A percentile compares a stretch with the other conserved stretches of the same genome.
phyloP scores from a whole-genome alignment of 2,888 invertebrate genomes.

The Crematogaster levior region DNA sequence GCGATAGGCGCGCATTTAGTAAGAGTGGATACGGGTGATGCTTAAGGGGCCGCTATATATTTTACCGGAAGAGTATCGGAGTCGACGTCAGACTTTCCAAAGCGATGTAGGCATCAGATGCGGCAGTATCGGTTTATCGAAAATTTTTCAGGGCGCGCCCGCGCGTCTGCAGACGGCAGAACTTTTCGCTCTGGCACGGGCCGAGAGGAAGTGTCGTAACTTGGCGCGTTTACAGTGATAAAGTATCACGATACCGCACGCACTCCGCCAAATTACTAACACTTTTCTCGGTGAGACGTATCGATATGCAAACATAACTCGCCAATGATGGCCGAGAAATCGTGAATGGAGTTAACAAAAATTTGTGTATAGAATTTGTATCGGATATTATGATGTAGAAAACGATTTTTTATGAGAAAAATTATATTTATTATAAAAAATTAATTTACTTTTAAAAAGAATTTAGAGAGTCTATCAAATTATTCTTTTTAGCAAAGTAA shows the following conservation, averaged over 20 bases:
- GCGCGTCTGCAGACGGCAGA: constrained; percentile 12
- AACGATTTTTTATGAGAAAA: background rate
- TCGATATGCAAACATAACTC: constrained; percentile 16
- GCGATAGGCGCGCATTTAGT: constrained; percentile 72
- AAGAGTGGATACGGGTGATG: constrained; percentile 67
- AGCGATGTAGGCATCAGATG: constrained; percentile 67
- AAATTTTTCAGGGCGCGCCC: constrained; percentile 53
- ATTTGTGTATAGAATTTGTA: background rate
- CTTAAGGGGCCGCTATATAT: constrained; percentile 68
- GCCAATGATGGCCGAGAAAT: background rate
- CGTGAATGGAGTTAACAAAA: constrained; percentile 11
- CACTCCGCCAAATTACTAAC: constrained; percentile 48
- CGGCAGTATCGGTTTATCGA: constrained; percentile 64
- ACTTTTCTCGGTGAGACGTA: background rate
- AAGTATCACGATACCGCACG: constrained; percentile 35
- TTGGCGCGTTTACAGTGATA: constrained; percentile 41
- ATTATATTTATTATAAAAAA: background rate
- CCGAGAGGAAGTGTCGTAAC: constrained; percentile 42
- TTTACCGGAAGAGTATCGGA: constrained; percentile 60
- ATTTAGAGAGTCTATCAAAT: background rate
- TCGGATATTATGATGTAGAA: background rate
- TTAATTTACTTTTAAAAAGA: background rate
- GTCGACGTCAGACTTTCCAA: constrained; percentile 60
- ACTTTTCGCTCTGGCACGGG: background rate
- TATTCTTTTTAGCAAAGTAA: background rate